Conservation (phyloP, 2,797 vertebrate genomes). For the Sarcoramphus papa region DNA sequence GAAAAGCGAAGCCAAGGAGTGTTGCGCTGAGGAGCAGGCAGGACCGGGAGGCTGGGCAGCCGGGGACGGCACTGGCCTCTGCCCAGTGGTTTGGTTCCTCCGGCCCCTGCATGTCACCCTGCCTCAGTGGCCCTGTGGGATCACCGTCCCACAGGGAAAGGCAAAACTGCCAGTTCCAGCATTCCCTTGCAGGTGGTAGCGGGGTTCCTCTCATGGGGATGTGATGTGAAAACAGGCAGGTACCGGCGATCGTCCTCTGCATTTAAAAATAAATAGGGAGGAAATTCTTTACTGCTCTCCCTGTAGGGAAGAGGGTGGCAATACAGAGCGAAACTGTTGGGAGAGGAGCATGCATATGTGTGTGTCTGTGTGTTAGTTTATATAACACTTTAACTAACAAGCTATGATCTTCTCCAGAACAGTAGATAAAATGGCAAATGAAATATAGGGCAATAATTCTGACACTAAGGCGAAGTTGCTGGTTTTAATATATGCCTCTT, state of each 20-base stretch:
- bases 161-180: rapidly evolving
- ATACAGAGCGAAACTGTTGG: not conserved
- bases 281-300: not conserved
- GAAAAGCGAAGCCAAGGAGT: not conserved
- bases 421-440: slow-evolving; percentile 41
- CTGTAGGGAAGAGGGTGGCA: not conserved
- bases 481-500: slow-evolving; percentile 34
- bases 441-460: slow-evolving; percentile 36
- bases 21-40: not conserved
- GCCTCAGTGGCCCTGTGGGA: not conserved
- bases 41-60: not conserved
- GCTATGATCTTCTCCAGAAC: slow-evolving; percentile 38
- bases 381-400: not conserved
- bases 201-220: not conserved
- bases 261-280: not conserved
- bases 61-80: not conserved
- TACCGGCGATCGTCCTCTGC: rapidly evolving
- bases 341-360: not conserved
- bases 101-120: not conserved
- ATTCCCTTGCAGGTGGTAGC: rapidly evolving
- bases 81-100: not conserved
- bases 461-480: not conserved
- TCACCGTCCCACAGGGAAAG: rapidly evolving
- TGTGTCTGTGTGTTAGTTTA: not conserved
- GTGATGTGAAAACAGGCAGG: not conserved